Conservation (phyloP, 2,113 vertebrate genomes). For the Panthera uncia region DNA sequence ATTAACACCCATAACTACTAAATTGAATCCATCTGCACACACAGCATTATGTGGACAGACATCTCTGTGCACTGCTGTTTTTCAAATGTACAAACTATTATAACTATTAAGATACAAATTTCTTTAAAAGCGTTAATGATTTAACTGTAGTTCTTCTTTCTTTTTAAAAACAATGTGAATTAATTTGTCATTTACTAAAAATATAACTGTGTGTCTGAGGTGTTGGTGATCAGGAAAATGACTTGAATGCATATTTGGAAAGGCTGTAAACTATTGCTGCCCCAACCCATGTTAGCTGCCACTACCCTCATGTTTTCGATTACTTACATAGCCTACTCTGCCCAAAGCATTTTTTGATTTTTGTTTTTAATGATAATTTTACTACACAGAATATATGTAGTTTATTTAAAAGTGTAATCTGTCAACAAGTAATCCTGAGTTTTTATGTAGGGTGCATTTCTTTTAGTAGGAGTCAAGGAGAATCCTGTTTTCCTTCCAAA, state of each 20-base stretch:
- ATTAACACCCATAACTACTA: constrained; percentile 4
- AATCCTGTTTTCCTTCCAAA: constrained; percentile 8
- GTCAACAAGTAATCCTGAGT: neutral
- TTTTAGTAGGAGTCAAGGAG: constrained; percentile 16
- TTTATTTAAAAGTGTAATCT: constrained; percentile 28
- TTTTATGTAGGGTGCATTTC: constrained; percentile 47
- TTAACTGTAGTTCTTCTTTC: constrained; percentile 27
- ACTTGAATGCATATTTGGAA: constrained; percentile 11
- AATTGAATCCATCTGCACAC: neutral
- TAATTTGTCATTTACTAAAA: constrained; percentile 32
- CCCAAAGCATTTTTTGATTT: constrained; percentile 3
- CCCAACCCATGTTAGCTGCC: neutral
- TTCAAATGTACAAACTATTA: constrained; percentile 15
- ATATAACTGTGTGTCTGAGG: neutral
- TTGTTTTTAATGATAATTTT: constrained; percentile 33
- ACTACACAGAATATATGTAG: neutral
- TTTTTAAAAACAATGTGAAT: neutral
- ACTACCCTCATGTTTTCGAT: constrained; percentile 19
- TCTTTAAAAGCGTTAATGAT: constrained; percentile 40
- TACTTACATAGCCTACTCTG: constrained; percentile 1
- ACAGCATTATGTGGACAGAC: neutral
- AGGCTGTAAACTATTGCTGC: neutral
- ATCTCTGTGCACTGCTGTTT: neutral
- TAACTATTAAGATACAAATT: constrained; percentile 11
- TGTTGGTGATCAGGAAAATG: constrained; percentile 14